phyloP scores from a whole-genome alignment of 2,113 vertebrate species.

The Zapornia atra region DNA sequence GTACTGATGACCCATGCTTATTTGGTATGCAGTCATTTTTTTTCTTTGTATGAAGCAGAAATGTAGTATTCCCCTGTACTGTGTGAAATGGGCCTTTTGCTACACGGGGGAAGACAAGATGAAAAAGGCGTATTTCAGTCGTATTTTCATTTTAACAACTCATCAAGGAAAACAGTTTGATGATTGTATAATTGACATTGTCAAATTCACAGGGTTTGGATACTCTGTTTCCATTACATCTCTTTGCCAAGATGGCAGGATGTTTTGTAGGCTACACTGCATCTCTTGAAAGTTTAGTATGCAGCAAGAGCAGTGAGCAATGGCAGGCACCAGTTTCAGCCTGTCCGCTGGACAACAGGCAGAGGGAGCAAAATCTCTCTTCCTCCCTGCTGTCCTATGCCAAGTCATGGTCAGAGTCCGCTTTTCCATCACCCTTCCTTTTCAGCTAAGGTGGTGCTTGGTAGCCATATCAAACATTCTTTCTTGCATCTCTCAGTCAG shows the following conservation, averaged over 20 bases:
- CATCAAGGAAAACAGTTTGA: background rate
- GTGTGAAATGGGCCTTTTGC: background rate
- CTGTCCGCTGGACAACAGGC: background rate
- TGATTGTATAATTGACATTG: rapidly evolving
- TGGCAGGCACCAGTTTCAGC: background rate
- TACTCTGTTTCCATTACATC: background rate
- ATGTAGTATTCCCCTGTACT: background rate
- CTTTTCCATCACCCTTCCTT: background rate
- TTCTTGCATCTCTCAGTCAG: background rate
- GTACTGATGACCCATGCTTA: background rate
- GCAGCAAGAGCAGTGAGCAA: background rate
- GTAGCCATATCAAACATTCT: background rate
- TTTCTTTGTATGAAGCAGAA: background rate
- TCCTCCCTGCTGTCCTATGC: background rate
- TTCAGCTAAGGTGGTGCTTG: background rate
- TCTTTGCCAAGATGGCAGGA: background rate
- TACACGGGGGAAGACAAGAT: background rate
- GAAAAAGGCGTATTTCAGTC: background rate
- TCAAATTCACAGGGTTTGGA: background rate
- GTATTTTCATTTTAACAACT: background rate
- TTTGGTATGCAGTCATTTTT: background rate
- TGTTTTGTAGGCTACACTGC: rapidly evolving
- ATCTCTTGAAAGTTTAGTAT: background rate
- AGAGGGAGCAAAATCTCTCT: background rate
- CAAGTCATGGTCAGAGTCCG: no score